Evolutionary conservation across 2,888 invertebrate species (phyloP).

Genomic region (Darwinula stevensoni): DNA sequence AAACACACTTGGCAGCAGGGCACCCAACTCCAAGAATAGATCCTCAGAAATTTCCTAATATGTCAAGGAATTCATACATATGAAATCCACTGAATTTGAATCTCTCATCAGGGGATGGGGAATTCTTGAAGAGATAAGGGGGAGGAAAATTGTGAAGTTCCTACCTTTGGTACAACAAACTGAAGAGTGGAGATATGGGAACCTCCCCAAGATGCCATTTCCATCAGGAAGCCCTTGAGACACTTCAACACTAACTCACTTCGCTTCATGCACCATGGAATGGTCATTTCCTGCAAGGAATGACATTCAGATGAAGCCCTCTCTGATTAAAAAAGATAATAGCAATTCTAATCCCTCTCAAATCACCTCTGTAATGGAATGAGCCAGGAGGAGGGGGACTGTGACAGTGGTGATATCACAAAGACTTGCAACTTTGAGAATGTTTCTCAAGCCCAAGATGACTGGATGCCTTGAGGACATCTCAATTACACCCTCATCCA

Average conservation of each 20-base stretch:
- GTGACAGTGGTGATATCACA: constrained; percentile 78
- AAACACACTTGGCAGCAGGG: constrained; percentile 74
- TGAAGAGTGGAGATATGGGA: constrained; percentile 61
- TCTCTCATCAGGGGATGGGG: not conserved
- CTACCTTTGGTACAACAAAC: constrained; percentile 48
- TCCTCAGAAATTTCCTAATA: constrained; percentile 46
- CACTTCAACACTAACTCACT: constrained; percentile 96
- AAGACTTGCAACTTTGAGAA: constrained; percentile 75
- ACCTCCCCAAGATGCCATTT: constrained; percentile 78
- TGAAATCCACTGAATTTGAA: constrained; percentile 31
- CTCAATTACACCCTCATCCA: constrained; percentile 41
- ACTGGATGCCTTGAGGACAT: constrained; percentile 86
- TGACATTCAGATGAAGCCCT: not conserved
- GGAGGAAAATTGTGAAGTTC: constrained; percentile 3
- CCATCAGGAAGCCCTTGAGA: constrained; percentile 97
- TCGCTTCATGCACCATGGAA: constrained; percentile 78
- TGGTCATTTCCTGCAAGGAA: constrained; percentile 54
- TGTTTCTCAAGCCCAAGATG: constrained; percentile 73
- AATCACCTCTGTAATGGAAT: constrained; percentile 69
- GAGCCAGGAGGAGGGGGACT: constrained; percentile 65
- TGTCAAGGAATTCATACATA: constrained; percentile 46
- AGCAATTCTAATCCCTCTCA: constrained; percentile 4
- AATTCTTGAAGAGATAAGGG: not conserved
- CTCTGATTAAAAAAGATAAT: not conserved
- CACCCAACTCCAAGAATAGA: constrained; percentile 45